Evolutionary conservation across 2,113 vertebrate species (phyloP).

Genomic region (Dasyornis broadbenti): DNA sequence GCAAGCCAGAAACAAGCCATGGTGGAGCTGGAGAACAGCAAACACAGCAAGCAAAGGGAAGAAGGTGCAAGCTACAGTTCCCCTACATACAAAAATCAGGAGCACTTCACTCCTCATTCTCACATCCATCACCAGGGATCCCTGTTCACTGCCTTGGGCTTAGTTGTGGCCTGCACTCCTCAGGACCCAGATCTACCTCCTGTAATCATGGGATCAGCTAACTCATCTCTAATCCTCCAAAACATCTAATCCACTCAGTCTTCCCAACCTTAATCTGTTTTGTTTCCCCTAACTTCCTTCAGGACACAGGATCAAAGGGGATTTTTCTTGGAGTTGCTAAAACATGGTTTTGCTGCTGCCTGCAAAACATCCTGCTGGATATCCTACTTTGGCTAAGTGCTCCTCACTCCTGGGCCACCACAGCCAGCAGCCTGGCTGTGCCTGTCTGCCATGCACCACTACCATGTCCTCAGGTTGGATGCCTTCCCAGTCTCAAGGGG

Average conservation of each 20-base stretch:
- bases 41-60: background rate
- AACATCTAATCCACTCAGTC: background rate
- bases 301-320: background rate
- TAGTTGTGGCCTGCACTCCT: background rate
- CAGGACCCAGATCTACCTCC: background rate
- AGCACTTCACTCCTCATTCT: background rate
- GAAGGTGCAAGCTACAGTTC: background rate
- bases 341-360: background rate
- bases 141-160: background rate
- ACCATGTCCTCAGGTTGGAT: accelerated
- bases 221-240: background rate
- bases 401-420: background rate
- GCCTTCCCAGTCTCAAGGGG: background rate
- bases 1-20: background rate
- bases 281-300: background rate
- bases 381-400: background rate
- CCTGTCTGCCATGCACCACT: background rate
- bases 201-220: background rate
- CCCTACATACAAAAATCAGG: background rate
- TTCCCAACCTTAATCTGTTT: background rate
- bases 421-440: background rate
- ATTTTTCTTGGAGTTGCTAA: background rate
- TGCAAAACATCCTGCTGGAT: background rate
- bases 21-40: background rate
- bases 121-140: background rate